Evolutionary conservation across 64 coral and sea anemone species (phyloP).

Genomic region (Platygyra sinensis): DNA sequence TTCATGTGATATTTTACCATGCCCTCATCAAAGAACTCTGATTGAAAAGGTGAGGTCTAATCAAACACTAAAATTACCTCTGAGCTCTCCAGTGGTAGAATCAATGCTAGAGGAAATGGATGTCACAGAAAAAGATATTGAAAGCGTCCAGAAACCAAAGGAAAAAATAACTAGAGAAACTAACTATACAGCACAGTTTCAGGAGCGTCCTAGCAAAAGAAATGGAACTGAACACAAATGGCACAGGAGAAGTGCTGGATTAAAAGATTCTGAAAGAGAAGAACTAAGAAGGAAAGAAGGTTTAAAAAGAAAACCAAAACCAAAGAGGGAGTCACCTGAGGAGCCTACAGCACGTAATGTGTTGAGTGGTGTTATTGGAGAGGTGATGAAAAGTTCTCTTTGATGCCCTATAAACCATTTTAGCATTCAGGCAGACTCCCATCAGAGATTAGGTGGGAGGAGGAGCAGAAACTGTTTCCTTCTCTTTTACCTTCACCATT

Average conservation of each 20-base stretch:
- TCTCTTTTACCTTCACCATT: too few relatives aligned
- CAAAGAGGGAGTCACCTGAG: neutral
- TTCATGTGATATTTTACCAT: slow-evolving; percentile 70
- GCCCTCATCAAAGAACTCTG: slow-evolving; percentile 46
- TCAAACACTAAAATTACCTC: neutral
- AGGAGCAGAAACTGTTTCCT: too few relatives aligned
- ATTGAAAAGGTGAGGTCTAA: slow-evolving; percentile 8
- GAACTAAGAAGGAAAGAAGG: neutral
- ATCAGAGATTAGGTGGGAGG: too few relatives aligned
- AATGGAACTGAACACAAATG: neutral
- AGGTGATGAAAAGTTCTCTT: neutral
- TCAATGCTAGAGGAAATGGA: neutral
- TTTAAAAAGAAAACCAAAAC: neutral
- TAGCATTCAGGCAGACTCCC: too few relatives aligned
- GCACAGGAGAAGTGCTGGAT: too few relatives aligned
- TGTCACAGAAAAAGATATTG: neutral
- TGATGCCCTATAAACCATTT: too few relatives aligned
- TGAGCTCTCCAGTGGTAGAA: slow-evolving; percentile 16
- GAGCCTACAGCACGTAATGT: neutral
- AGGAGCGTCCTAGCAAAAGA: neutral
- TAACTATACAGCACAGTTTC: neutral
- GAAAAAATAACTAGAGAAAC: neutral
- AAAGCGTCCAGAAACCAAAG: neutral
- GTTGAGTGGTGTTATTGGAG: slow-evolving; percentile 30
- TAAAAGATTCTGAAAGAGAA: neutral